A percentile compares a stretch with the other conserved stretches of the same genome.
phyloP scores from a whole-genome alignment of 2,888 invertebrate species.

The Homarus gammarus region DNA sequence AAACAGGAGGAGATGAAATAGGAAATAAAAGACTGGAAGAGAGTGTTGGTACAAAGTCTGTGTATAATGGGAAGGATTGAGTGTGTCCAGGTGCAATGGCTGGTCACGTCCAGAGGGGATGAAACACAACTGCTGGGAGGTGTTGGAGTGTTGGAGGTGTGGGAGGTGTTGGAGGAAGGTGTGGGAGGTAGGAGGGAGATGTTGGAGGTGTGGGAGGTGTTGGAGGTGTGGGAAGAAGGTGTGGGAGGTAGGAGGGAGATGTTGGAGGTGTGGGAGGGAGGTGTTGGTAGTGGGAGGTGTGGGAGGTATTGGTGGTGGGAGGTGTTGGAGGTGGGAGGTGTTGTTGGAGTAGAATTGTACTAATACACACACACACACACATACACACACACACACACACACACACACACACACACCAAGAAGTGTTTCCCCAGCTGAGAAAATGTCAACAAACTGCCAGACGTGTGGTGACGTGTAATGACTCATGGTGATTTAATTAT shows the following conservation, averaged over 20 bases:
- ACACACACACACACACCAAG: background rate
- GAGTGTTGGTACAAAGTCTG: no score
- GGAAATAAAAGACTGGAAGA: background rate
- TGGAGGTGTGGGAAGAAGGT: no score
- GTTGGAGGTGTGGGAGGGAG: background rate
- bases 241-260: background rate
- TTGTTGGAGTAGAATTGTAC: background rate
- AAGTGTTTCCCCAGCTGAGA: no score
- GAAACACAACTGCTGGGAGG: no score
- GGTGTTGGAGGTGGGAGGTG: background rate
- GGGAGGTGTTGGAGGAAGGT: background rate
- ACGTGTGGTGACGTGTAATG: no score
- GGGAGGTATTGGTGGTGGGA: background rate
- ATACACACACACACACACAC: conserved; percentile 32
- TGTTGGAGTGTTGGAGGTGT: no score
- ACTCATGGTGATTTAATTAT: no score
- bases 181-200: background rate
- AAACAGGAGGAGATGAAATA: background rate
- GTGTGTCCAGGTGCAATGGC: no score
- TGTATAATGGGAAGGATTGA: no score
- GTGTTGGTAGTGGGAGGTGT: background rate
- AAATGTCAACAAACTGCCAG: no score
- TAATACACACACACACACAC: background rate
- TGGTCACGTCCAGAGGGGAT: no score
- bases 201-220: no score